These are phyloP conservation scores for Potamarius usumacintae DNA, from an alignment of 2,113 vertebrate genomes.

Conservation along the genomic window DNA sequence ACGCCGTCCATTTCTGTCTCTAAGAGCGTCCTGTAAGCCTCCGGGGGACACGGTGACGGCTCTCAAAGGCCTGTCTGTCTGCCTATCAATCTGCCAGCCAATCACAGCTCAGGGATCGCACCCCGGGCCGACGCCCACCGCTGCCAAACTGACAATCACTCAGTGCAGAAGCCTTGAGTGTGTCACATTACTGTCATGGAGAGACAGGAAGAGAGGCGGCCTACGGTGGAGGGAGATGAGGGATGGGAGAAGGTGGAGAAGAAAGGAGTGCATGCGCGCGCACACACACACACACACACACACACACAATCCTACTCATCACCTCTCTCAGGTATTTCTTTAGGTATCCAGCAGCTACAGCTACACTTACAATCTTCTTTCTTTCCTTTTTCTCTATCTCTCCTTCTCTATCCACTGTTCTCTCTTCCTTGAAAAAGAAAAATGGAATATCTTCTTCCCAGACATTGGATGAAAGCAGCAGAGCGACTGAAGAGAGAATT, in stretches of 20 bases:
- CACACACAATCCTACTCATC: not conserved
- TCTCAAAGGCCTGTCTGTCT: constrained; percentile 60
- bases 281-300: constrained; percentile 17
- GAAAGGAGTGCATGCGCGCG: constrained; percentile 26
- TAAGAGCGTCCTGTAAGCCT: constrained; percentile 8
- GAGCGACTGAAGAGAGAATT: not conserved
- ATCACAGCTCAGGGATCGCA: constrained; percentile 64
- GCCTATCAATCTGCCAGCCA: constrained; percentile 65
- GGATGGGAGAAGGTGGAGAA: constrained; percentile 47
- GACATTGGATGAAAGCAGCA: not conserved
- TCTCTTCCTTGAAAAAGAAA: not conserved
- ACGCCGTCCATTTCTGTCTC: constrained; percentile 29
- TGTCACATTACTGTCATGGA: constrained; percentile 74
- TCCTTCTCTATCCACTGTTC: not conserved
- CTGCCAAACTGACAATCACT: constrained; percentile 71
- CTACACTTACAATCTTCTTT: not conserved
- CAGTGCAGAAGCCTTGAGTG: constrained; percentile 68
- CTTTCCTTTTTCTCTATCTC: not conserved
- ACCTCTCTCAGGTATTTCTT: constrained; percentile 56
- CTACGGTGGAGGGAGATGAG: constrained; percentile 31
- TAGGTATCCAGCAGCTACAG: constrained; percentile 30
- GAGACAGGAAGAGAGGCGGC: constrained; percentile 51
- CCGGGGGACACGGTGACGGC: constrained; percentile 46
- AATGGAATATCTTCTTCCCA: not conserved
- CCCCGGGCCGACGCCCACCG: constrained; percentile 66